Evolutionary conservation across 2,797 vertebrate species (phyloP), one percentile per base, ranked within the genome.

Genomic region (Malurus leucopterus): DNA sequence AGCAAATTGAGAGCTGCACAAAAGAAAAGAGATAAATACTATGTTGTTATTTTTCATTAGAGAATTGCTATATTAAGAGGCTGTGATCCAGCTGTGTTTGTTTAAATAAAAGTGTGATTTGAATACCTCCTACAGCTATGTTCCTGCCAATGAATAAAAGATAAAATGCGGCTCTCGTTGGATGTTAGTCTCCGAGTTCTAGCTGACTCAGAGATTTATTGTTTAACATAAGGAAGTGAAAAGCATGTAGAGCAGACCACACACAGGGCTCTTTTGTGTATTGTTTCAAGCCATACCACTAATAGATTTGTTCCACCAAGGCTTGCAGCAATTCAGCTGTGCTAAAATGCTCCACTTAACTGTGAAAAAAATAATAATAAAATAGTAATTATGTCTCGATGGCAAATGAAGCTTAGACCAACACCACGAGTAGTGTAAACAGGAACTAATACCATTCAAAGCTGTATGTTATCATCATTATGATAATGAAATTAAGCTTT

Each of bases 31-130:
- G 96, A 97, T 97, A 97, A 97, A 97, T 96, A 95, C 96, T 95
- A 96, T 97, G 97, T 97, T 97, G 97, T 97, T 97, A 97, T 97
- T 98, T 98, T 98, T 97, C 97, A 98, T 98, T 97, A 97, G 96
- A 97, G 97, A 98, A 97, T 97, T 97, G 97, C 96, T 96, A 97
- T 97, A 97, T 97, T 97, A 97, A 97, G 97, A 97, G 97, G 96
- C 97, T 97, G 96, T 59, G 93, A 97, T 97, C 97, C 98, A 98
- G 97, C 97, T 98, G 97, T 98, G 98, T 98, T 98, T 98, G 97
- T 98, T 98, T 98, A 98, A 98, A 98, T 98, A 98, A 98, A 98
- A 97, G 96, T 97, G 97, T 97, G 97, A 98, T 98, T 98, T 98
- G 97, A 97, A 98, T 98, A 97, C 97, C 97, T 98, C 97, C 97